A percentile compares a stretch with the other conserved stretches of the same genome.
Evolutionary conservation across 1,140 invertebrate species (phyloP).

Genomic region (Heliconius melpomene): DNA sequence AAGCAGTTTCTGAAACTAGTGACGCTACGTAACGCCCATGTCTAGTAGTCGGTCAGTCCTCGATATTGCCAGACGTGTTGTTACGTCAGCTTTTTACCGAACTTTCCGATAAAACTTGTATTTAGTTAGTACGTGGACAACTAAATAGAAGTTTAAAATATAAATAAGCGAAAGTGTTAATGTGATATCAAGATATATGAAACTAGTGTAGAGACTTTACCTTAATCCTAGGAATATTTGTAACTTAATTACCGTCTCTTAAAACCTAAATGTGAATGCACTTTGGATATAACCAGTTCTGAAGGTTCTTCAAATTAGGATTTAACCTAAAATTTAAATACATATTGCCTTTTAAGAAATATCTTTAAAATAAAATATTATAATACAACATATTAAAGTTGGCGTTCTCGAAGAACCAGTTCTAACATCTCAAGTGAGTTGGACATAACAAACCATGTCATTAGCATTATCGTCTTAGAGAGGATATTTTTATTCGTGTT

Average conservation of each 20-base stretch:
- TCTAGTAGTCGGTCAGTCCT: neutral
- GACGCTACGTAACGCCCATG: no score
- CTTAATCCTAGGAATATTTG: neutral
- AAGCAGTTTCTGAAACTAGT: no score
- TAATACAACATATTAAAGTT: neutral
- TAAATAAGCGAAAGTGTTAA: neutral
- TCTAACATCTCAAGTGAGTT: neutral
- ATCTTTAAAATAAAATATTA: neutral
- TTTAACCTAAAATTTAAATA: neutral
- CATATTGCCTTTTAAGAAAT: neutral
- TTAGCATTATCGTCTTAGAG: neutral
- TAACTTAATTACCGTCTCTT: neutral
- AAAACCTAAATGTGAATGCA: constrained; percentile 29
- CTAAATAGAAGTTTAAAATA: neutral
- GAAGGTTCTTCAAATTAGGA: constrained; percentile 3
- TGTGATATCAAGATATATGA: neutral
- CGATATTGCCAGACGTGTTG: neutral
- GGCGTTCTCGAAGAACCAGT: neutral
- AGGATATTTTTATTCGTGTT: neutral
- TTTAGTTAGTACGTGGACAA: neutral
- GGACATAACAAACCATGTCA: neutral
- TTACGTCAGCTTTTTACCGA: neutral
- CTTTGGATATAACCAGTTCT: constrained; percentile 26
- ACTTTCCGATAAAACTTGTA: constrained; percentile 1
- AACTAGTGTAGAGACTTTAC: neutral